Percentiles rank a stretch among this genome's conserved stretches.
These are phyloP conservation scores for Hetaerina titia DNA, from an alignment of 2,888 invertebrate genomes.

Conservation along the genomic window DNA sequence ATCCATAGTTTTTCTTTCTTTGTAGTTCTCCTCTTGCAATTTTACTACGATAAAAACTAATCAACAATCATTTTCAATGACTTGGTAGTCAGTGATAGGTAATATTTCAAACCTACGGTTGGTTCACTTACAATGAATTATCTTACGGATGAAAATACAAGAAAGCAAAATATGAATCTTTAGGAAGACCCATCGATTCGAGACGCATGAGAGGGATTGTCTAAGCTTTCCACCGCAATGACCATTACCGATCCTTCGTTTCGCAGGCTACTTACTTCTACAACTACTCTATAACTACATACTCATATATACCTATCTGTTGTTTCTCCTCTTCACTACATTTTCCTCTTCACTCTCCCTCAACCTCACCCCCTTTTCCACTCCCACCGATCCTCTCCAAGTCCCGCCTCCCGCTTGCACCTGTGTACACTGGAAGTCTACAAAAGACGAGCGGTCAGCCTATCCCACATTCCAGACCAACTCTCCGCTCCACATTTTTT, in stretches of 20 bases:
- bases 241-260: background rate
- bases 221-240: background rate
- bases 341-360: background rate
- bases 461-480: conserved; percentile 60
- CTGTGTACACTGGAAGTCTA: conserved; percentile 52
- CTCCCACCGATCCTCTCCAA: conserved; percentile 10
- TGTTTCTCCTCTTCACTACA: background rate
- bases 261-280: background rate
- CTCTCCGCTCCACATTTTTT: conserved; percentile 59
- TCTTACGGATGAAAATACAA: too few relatives aligned
- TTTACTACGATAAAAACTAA: too few relatives aligned
- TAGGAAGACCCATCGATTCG: background rate
- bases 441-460: conserved; percentile 57
- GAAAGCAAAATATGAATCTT: background rate
- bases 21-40: too few relatives aligned
- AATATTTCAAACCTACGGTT: too few relatives aligned
- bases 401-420: conserved; percentile 45
- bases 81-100: too few relatives aligned
- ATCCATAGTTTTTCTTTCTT: too few relatives aligned
- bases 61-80: too few relatives aligned
- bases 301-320: background rate
- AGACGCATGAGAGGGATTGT: background rate
- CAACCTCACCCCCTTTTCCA: background rate
- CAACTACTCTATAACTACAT: background rate
- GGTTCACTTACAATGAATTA: background rate